These are phyloP conservation scores for Apistogramma diplotaenia DNA, from an alignment of 2,113 vertebrate species.

Conservation along the genomic window DNA sequence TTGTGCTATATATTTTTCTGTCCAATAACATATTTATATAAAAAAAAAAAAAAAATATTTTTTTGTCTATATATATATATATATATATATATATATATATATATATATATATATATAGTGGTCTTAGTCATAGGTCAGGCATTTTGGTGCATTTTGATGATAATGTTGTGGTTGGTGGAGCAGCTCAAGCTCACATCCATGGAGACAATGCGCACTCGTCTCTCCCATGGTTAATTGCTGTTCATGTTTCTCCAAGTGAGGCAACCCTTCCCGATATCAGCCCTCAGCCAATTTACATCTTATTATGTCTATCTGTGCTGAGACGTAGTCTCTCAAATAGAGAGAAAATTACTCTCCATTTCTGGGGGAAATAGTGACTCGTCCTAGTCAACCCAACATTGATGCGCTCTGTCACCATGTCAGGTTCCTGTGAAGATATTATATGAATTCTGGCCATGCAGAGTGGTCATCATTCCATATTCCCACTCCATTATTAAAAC, in stretches of 20 bases:
- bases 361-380: conserved; percentile 53
- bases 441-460: conserved; percentile 24
- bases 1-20: too few relatives aligned
- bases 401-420: conserved; percentile 47
- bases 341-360: conserved; percentile 70
- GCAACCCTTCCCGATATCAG: conserved; percentile 56
- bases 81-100: too few relatives aligned
- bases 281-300: conserved; percentile 75
- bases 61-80: too few relatives aligned
- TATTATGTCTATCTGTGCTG: conserved; percentile 71
- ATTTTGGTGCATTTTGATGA: conserved; percentile 36
- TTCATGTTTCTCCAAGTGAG: conserved; percentile 59
- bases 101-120: too few relatives aligned
- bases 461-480: conserved; percentile 23
- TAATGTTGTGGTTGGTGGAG: conserved; percentile 30
- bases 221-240: conserved; percentile 64
- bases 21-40: too few relatives aligned
- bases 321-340: conserved; percentile 65
- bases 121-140: neutral
- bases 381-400: conserved; percentile 23
- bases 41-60: too few relatives aligned
- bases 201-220: conserved; percentile 51
- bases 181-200: conserved; percentile 38
- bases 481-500: conserved; percentile 35
- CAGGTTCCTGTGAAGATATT: conserved; percentile 37